These are phyloP conservation scores for Melangyna quadrimaculata DNA, from an alignment of 2,888 invertebrate species.

Conservation along the genomic window DNA sequence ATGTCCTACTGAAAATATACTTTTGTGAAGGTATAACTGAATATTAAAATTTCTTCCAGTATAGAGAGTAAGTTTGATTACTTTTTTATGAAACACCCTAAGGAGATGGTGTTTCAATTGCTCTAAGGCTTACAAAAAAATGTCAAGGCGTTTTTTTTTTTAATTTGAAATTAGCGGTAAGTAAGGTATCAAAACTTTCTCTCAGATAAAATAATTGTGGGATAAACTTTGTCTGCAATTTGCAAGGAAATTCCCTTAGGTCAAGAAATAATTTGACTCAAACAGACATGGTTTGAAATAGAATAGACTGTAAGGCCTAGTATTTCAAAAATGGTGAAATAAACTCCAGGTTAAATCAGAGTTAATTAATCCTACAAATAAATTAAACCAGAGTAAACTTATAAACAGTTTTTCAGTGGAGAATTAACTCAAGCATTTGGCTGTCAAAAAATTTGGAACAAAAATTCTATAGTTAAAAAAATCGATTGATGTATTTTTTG, in stretches of 20 bases:
- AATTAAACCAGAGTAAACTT: no score
- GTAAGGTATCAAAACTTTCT: background rate
- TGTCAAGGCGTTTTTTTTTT: background rate
- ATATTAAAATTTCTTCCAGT: background rate
- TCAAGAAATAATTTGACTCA: background rate
- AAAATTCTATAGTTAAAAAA: no score
- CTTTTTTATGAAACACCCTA: slow-evolving; percentile 16
- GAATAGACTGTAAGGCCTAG: no score
- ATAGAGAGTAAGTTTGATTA: background rate
- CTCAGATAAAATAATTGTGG: background rate
- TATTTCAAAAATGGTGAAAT: no score
- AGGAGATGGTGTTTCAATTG: background rate
- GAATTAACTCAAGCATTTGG: no score
- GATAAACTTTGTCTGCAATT: background rate
- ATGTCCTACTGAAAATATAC: background rate
- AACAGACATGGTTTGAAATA: no score
- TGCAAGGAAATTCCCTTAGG: background rate
- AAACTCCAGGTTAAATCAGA: no score
- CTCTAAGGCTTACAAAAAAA: background rate
- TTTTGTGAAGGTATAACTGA: background rate
- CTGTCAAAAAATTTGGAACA: no score
- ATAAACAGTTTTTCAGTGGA: no score
- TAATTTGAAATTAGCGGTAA: background rate
- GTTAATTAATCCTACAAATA: no score
- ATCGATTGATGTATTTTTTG: no score